These are phyloP conservation scores for Stichopus horrens DNA, from an alignment of 53 echinoderm and acorn worm species.

Conservation along the genomic window DNA sequence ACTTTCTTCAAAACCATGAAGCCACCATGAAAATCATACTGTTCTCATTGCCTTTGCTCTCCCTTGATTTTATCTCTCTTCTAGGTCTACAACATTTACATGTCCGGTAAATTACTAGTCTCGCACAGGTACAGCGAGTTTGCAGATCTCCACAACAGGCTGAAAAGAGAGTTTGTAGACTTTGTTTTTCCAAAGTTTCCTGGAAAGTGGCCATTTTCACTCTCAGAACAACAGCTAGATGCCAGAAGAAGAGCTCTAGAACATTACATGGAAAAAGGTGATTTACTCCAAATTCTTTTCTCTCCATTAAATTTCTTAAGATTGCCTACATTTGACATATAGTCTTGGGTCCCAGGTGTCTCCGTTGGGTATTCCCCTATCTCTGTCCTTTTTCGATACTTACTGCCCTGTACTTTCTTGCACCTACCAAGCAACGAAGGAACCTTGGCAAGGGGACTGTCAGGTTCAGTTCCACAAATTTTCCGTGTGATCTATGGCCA, in stretches of 20 bases:
- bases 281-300: background rate
- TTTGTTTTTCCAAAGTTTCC: slow-evolving; percentile 98
- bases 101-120: slow-evolving; percentile 84
- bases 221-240: slow-evolving; percentile 97
- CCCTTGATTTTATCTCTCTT: background rate
- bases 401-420: no score
- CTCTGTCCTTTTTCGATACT: no score
- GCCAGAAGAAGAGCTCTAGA: slow-evolving; percentile 84
- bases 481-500: no score
- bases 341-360: no score
- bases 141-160: slow-evolving; percentile 80
- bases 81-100: slow-evolving; percentile 97
- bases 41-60: background rate
- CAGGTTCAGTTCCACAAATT: no score
- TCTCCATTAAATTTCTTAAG: background rate
- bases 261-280: slow-evolving; percentile 98
- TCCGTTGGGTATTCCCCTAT: no score
- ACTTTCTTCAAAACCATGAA: no score
- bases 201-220: slow-evolving; percentile 97
- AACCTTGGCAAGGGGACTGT: no score
- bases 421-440: no score
- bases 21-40: no score
- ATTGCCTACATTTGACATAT: no score
- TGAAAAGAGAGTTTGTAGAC: slow-evolving; percentile 93
- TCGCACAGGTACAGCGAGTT: slow-evolving; percentile 93